Percentiles rank a stretch among this genome's conserved stretches.
Conservation (phyloP, 2,113 vertebrate genomes). For the Dasyurus viverrinus region DNA sequence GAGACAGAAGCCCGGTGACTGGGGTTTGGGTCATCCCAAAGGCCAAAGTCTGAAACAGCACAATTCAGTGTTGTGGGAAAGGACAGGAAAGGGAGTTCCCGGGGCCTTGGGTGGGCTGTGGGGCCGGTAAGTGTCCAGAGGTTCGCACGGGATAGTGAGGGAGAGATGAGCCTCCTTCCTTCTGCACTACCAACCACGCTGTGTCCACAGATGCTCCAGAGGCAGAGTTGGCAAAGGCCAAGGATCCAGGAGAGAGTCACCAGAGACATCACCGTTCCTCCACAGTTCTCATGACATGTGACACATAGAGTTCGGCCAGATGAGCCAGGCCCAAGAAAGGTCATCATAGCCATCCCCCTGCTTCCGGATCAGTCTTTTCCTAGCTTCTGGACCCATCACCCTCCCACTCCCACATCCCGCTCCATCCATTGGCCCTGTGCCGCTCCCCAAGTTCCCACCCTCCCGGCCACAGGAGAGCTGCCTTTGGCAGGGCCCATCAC, state of each 20-base stretch:
- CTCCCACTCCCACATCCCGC: not conserved
- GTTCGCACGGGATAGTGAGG: conserved; percentile 12
- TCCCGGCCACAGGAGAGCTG: not conserved
- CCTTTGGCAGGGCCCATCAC: conserved; percentile 83
- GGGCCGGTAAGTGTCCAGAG: not conserved
- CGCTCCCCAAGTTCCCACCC: conserved; percentile 24
- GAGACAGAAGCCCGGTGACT: conserved; percentile 48
- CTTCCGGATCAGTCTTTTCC: conserved; percentile 24
- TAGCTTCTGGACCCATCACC: not conserved
- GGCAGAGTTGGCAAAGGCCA: conserved; percentile 55
- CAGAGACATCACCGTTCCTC: not conserved
- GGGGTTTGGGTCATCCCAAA: conserved; percentile 37
- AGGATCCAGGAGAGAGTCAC: conserved; percentile 3
- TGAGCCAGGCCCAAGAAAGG: conserved; percentile 23
- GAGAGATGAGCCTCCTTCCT: conserved; percentile 73
- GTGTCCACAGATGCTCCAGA: conserved; percentile 35
- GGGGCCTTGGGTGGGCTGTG: not conserved
- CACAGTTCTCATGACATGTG: not conserved
- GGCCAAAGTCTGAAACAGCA: not conserved
- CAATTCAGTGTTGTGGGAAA: not conserved
- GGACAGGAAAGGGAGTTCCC: not conserved
- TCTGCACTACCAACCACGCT: conserved; percentile 75
- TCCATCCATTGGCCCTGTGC: not conserved
- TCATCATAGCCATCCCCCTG: conserved; percentile 41
- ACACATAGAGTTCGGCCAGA: not conserved